These are phyloP conservation scores for Tokudaia muenninki DNA, from an alignment of 2,797 vertebrate species.

Conservation along the genomic window DNA sequence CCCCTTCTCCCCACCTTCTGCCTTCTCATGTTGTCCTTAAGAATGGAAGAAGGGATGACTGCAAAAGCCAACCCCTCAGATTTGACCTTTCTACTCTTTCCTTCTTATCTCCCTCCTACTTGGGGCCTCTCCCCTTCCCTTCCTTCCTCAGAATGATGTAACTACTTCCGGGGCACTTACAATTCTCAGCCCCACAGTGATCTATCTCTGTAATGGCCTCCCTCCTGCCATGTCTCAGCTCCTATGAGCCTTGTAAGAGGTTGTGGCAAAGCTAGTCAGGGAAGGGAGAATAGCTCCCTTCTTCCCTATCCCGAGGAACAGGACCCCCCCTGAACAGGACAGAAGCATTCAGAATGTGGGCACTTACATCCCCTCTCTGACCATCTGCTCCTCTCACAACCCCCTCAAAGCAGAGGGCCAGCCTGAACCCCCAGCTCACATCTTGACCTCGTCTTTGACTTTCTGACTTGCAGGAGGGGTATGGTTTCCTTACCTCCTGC, in stretches of 20 bases:
- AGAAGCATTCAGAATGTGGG: not conserved
- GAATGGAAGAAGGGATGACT: not conserved
- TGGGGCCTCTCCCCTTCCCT: no score
- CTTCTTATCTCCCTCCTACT: not conserved
- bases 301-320: not conserved
- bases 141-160: not conserved
- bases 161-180: not conserved
- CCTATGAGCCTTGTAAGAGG: not conserved
- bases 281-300: not conserved
- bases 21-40: not conserved
- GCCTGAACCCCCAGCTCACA: not conserved
- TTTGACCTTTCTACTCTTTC: no score
- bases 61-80: not conserved
- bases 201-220: not conserved
- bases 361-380: not conserved
- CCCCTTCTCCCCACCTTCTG: not conserved
- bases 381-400: not conserved
- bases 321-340: not conserved
- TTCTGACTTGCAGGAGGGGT: not conserved
- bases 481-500: not conserved
- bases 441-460: not conserved
- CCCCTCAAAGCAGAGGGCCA: not conserved
- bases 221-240: rapidly evolving
- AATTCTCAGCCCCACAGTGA: not conserved
- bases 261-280: not conserved